These are phyloP conservation scores for Zonitis immaculata DNA, from an alignment of 2,888 invertebrate genomes.

Conservation along the genomic window DNA sequence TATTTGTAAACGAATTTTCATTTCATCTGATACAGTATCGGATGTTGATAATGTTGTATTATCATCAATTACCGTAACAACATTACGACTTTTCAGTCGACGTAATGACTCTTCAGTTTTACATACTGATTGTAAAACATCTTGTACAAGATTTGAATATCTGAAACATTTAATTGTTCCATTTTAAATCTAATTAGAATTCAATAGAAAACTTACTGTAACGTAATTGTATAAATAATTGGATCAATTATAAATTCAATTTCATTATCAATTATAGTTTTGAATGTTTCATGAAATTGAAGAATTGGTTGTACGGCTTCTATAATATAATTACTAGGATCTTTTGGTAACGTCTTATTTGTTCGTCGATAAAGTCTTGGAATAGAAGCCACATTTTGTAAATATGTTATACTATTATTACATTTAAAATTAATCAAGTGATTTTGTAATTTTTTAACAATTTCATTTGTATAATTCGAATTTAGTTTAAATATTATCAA, in stretches of 20 bases:
- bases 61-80: conserved; percentile 30
- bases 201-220: conserved; percentile 48
- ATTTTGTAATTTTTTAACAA: conserved; percentile 29
- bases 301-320: conserved; percentile 50
- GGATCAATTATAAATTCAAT: conserved; percentile 46
- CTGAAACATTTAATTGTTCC: conserved; percentile 36
- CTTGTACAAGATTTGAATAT: conserved; percentile 71
- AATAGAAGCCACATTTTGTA: conserved; percentile 86
- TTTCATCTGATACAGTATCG: conserved; percentile 66
- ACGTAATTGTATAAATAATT: conserved; percentile 49
- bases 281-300: conserved; percentile 55
- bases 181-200: neutral
- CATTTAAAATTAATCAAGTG: conserved; percentile 36
- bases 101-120: conserved; percentile 93
- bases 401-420: conserved; percentile 53
- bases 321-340: conserved; percentile 68
- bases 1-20: conserved; percentile 89
- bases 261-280: conserved; percentile 42
- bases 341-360: conserved; percentile 79
- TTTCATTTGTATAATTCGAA: conserved; percentile 24
- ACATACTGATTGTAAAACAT: conserved; percentile 88
- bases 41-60: conserved; percentile 51
- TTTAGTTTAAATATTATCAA: conserved; percentile 33
- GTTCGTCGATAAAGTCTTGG: conserved; percentile 90
- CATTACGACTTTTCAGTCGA: conserved; percentile 63